Percentiles rank a stretch among this genome's conserved stretches.
phyloP scores from a whole-genome alignment of 2,888 invertebrate genomes.

The Euphydryas editha region DNA sequence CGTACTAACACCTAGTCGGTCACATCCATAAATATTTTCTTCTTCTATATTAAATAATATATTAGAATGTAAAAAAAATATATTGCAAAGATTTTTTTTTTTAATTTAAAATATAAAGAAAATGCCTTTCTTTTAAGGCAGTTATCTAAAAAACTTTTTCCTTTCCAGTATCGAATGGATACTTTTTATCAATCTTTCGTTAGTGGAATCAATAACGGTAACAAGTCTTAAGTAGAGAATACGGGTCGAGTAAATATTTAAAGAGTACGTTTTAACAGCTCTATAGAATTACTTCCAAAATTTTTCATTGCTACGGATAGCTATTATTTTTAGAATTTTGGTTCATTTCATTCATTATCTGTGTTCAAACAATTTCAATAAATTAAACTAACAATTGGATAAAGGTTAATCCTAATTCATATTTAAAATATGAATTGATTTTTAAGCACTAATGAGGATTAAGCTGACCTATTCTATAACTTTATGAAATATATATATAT shows the following conservation, averaged over 20 bases:
- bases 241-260: not conserved
- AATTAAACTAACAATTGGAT: slow-evolving; percentile 7
- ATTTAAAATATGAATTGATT: too few species aligned
- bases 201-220: not conserved
- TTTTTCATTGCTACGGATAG: slow-evolving; percentile 26
- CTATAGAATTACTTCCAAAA: slow-evolving; percentile 20
- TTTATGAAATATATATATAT: too few species aligned
- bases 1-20: too few species aligned
- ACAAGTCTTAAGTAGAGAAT: not conserved
- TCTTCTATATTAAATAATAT: too few species aligned
- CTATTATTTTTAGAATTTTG: slow-evolving; percentile 31
- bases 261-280: slow-evolving; percentile 26
- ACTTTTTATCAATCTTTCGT: not conserved
- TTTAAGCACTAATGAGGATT: too few species aligned
- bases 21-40: too few species aligned
- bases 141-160: too few species aligned
- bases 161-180: too few species aligned
- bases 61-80: not conserved
- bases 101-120: too few species aligned
- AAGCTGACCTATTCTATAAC: too few species aligned
- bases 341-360: slow-evolving; percentile 24
- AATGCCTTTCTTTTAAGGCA: too few species aligned
- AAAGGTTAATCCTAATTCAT: too few species aligned
- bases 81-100: not conserved
- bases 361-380: slow-evolving; percentile 17